Evolutionary conservation across 2,888 invertebrate species (phyloP), one percentile per base, ranked within the genome.

Genomic region (Leptinotarsa peninsularis): DNA sequence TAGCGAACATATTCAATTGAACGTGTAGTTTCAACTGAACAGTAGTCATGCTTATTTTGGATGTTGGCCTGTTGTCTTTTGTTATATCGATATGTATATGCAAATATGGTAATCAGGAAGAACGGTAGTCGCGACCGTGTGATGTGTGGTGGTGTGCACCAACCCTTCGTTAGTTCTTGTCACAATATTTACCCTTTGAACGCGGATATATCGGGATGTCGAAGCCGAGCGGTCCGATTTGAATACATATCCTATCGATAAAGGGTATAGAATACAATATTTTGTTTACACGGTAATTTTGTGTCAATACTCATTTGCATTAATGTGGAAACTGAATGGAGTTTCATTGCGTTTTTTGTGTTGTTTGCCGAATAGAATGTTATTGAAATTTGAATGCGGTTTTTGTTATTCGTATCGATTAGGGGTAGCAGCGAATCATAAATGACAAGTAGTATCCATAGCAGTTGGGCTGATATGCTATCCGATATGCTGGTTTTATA

Each of bases 111-210:
- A 80, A 80, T 80, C 73, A 77, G 72, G 49, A 71, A 73, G 72
- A 73, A 72, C 72, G 71, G 71, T 54, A 43, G 43, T 43, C 10
- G 72, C 74, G 68, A 50, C 71, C 71, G 73, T 71, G 71, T 58
- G 70, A 66, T 73, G 66, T 69, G 66, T 49, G 70, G 58, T 71
- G 74, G 70, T 73, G 71, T n/a, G 70, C 70, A 72, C 73, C 74
- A 69, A 73, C 79, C 78, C 77, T 80, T 76, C 77, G 77, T 79
- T 77, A 74, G 77, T 80, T 80, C 83, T 83, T 83, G 81, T 81
- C 82, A 83, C 81, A 84, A 84, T 84, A 84, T 84, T 84, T 83
- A 84, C 84, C 82, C 83, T 83, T 81, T 82, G 79, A 69, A 78
- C 76, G 75, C 74, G 72, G 52, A 70, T 73, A 52, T 50, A 68